Conservation (phyloP, 2,113 vertebrate genomes). For the Fulmarus glacialis region DNA sequence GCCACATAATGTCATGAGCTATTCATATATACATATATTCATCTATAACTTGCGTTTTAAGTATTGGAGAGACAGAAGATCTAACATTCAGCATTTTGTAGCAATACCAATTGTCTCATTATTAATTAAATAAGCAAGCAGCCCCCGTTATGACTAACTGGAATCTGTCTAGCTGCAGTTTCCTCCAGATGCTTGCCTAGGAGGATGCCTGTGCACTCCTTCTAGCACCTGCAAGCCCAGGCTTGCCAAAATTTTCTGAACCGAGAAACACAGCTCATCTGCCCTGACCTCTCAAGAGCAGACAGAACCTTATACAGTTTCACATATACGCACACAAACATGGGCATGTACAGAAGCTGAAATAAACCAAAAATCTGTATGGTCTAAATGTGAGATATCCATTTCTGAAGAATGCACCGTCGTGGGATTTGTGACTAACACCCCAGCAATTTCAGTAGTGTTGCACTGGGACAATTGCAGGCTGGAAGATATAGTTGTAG, state of each 20-base stretch:
- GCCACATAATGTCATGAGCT: background rate
- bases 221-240: background rate
- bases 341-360: rapidly evolving
- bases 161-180: background rate
- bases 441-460: background rate
- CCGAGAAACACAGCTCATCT: background rate
- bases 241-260: background rate
- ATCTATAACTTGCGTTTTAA: background rate
- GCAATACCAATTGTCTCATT: rapidly evolving
- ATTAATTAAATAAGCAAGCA: background rate
- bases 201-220: background rate
- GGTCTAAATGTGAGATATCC: rapidly evolving
- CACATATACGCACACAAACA: rapidly evolving
- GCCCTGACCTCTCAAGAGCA: background rate
- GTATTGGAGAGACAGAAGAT: background rate
- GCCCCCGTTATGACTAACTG: background rate
- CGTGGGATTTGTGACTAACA: background rate
- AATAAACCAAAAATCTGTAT: background rate
- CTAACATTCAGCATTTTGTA: background rate
- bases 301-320: background rate
- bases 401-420: background rate
- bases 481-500: background rate
- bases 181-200: background rate
- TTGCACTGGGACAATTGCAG: background rate
- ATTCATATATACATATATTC: background rate